Evolutionary conservation across 2,888 invertebrate genomes (phyloP).

Genomic region (Drosophila infuscata): DNA sequence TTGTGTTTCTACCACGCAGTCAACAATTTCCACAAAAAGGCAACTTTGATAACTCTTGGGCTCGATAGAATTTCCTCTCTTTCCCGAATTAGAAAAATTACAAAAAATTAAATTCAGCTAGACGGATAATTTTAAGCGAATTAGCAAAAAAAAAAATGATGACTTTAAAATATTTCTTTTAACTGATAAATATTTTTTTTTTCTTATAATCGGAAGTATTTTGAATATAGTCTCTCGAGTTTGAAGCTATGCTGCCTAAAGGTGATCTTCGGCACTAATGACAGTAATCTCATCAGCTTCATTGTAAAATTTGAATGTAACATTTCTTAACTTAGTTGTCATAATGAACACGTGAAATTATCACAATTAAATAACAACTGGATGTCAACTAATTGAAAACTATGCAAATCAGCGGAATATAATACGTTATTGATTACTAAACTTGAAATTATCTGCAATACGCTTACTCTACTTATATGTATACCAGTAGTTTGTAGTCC

Average conservation of each 20-base stretch:
- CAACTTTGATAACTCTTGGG: too few species aligned
- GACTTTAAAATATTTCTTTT: too few species aligned
- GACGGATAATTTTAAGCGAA: too few species aligned
- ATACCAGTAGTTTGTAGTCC: slow-evolving; percentile 5
- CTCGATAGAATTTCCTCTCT: too few species aligned
- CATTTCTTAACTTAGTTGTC: slow-evolving; percentile 1
- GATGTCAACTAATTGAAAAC: slow-evolving; percentile 33
- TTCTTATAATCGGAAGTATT: too few species aligned
- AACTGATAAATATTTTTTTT: too few species aligned
- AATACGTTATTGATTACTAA: not conserved
- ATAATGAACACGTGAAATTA: slow-evolving; percentile 1
- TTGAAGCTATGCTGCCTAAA: not conserved
- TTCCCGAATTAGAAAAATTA: too few species aligned
- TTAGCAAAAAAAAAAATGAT: too few species aligned
- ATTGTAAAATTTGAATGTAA: not conserved
- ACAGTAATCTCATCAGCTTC: not conserved
- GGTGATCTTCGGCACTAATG: not conserved
- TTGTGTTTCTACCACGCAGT: too few species aligned
- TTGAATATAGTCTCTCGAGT: not conserved
- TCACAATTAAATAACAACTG: slow-evolving; percentile 25
- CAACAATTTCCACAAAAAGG: too few species aligned
- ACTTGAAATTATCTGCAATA: not conserved
- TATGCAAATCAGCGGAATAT: slow-evolving; percentile 34
- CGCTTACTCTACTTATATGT: slow-evolving; percentile 14
- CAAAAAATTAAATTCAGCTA: too few species aligned